Conservation (phyloP, 2,113 vertebrate genomes). For the Nematolebias whitei region DNA sequence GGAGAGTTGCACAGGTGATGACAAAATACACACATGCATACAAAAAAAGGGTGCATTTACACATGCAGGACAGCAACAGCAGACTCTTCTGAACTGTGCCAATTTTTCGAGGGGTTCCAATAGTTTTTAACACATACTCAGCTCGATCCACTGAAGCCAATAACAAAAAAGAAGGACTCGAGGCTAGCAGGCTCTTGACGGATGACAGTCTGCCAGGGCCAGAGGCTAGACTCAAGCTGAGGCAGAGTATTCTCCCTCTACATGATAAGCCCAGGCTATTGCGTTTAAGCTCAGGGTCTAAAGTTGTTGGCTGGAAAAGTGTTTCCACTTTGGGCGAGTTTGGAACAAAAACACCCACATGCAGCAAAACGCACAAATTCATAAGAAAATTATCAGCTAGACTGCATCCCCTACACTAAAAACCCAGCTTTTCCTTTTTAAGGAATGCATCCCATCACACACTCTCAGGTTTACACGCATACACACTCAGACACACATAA, state of each 20-base stretch:
- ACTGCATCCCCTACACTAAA: constrained; percentile 6
- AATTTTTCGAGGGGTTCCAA: constrained; percentile 58
- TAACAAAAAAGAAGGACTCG: constrained; percentile 42
- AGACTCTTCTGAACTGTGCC: constrained; percentile 40
- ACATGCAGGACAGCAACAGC: constrained; percentile 36
- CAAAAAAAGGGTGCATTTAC: constrained; percentile 5
- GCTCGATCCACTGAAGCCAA: constrained; percentile 48
- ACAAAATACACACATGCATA: background rate
- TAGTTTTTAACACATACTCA: constrained; percentile 54
- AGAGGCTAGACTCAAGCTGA: constrained; percentile 53
- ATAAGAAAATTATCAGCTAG: constrained; percentile 30
- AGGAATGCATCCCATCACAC: constrained; percentile 28
- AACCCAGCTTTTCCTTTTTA: constrained; percentile 38
- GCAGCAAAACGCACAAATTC: constrained; percentile 19
- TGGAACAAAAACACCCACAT: constrained; percentile 11
- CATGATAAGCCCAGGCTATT: constrained; percentile 46
- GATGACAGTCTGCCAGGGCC: constrained; percentile 58
- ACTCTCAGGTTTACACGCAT: background rate
- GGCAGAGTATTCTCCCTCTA: constrained; percentile 36
- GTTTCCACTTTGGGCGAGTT: constrained; percentile 32
- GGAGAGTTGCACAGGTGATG: constrained; percentile 13
- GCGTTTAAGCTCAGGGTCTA: constrained; percentile 33
- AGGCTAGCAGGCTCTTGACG: constrained; percentile 51
- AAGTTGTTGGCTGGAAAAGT: constrained; percentile 51
- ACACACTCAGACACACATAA: constrained; percentile 15